Conservation (phyloP, 2,888 invertebrate species). For the Drosophila pseudotalamancana region DNA sequence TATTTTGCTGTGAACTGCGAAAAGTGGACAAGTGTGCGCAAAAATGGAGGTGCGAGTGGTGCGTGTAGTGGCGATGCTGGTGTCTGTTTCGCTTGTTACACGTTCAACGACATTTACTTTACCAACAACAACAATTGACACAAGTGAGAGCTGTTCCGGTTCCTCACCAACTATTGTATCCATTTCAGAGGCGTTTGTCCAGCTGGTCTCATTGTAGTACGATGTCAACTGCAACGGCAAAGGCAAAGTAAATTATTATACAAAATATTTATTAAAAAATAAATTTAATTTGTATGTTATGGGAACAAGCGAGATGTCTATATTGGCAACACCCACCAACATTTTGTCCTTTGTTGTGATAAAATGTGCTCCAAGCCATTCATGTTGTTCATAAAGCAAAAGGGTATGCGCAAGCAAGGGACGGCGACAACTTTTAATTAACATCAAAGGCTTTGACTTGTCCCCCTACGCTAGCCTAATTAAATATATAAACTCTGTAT, state of each 20-base stretch:
- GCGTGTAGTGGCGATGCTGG: conserved; percentile 16
- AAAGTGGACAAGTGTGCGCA: conserved; percentile 14
- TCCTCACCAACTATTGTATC: conserved; percentile 86
- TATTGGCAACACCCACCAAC: conserved; percentile 7
- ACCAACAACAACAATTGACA: conserved; percentile 93
- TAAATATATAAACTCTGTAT: conserved; percentile 47
- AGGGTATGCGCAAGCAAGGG: neutral
- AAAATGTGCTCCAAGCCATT: conserved; percentile 21
- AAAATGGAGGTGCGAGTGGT: conserved; percentile 1
- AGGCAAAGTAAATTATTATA: neutral
- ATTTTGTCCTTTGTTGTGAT: neutral
- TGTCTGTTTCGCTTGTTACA: conserved; percentile 59
- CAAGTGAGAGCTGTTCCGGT: conserved; percentile 91
- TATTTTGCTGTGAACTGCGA: conserved; percentile 35
- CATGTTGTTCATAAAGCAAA: conserved; percentile 21
- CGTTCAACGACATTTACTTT: conserved; percentile 85
- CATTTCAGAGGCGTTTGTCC: conserved; percentile 83
- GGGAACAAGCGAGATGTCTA: neutral
- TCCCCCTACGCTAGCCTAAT: conserved; percentile 43
- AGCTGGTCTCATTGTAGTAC: conserved; percentile 84
- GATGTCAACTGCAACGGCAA: conserved; percentile 81
- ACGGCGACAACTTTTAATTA: conserved; percentile 51
- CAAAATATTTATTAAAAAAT: too few relatives aligned
- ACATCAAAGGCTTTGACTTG: conserved; percentile 52
- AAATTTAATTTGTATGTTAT: too few relatives aligned